Evolutionary conservation across 92 coral and sea anemone genomes (phyloP).

Genomic region (Porites evermanni): DNA sequence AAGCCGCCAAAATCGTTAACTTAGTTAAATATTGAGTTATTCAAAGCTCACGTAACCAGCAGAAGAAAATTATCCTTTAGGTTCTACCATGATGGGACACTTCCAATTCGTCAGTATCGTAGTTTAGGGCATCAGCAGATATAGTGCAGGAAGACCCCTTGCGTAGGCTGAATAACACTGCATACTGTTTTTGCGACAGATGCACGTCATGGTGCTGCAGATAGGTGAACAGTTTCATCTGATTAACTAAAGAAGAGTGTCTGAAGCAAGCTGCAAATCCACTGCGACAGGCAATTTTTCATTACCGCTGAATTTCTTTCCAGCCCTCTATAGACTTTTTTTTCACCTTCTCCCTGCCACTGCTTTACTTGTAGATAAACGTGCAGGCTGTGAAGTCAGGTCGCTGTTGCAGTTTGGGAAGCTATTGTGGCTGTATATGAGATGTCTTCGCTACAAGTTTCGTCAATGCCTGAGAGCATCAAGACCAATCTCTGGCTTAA

Average conservation of each 20-base stretch:
- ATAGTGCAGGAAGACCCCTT: background rate
- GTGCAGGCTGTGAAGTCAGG: slow-evolving; percentile 45
- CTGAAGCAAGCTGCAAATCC: slow-evolving; percentile 32
- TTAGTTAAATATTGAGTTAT: no score
- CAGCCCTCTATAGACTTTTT: slow-evolving; percentile 12
- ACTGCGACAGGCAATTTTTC: slow-evolving; percentile 13
- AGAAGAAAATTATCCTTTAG: no score
- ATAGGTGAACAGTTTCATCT: slow-evolving; percentile 41
- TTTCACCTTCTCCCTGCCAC: slow-evolving; percentile 53
- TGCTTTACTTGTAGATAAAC: slow-evolving; percentile 40
- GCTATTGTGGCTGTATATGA: slow-evolving; percentile 52
- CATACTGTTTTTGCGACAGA: slow-evolving; percentile 1
- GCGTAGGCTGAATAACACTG: background rate
- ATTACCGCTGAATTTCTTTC: background rate
- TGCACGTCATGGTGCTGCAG: slow-evolving; percentile 14
- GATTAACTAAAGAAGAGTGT: slow-evolving; percentile 14
- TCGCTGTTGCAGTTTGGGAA: slow-evolving; percentile 62
- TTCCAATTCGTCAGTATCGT: slow-evolving; percentile 21
- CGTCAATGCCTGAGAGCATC: slow-evolving; percentile 42
- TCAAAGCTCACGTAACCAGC: no score
- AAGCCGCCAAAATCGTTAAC: no score
- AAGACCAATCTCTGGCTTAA: slow-evolving; percentile 46
- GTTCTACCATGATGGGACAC: background rate
- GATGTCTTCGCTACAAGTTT: slow-evolving; percentile 29
- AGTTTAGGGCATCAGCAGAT: background rate